A percentile compares a stretch with the other conserved stretches of the same genome.
phyloP scores from a whole-genome alignment of 1,140 invertebrate species.

The Tribolium castaneum region DNA sequence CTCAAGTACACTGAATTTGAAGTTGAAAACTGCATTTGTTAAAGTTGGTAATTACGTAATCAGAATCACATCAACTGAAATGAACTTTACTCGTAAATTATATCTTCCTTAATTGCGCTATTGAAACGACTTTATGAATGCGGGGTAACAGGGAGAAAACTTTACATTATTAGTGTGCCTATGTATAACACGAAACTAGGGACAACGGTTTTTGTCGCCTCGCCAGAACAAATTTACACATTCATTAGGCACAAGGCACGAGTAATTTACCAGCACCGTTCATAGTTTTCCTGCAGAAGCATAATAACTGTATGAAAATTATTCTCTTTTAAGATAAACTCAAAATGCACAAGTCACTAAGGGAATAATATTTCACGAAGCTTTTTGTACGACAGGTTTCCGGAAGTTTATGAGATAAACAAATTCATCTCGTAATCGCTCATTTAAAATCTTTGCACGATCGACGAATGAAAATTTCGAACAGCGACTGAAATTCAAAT shows the following conservation, averaged over 20 bases:
- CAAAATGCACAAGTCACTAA: background rate
- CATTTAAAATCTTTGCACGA: conserved; percentile 14
- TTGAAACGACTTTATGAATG: conserved; percentile 34
- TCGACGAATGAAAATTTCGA: conserved; percentile 4
- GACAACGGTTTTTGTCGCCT: conserved; percentile 32
- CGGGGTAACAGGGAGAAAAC: conserved; percentile 31
- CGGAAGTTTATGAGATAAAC: background rate
- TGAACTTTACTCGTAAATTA: conserved; percentile 36
- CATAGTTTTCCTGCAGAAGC: background rate
- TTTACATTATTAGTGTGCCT: conserved; percentile 32
- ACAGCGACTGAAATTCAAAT: conserved; percentile 22
- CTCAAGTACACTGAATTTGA: conserved; percentile 23
- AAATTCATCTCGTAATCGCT: conserved; percentile 7
- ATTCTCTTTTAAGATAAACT: background rate
- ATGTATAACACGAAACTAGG: conserved; percentile 28
- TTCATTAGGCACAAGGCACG: conserved; percentile 19
- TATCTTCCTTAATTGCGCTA: conserved; percentile 34
- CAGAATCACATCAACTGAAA: conserved; percentile 34
- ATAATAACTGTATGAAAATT: conserved; percentile 4
- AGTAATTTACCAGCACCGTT: background rate
- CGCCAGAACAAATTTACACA: conserved; percentile 33
- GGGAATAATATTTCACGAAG: background rate
- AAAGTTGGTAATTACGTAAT: conserved; percentile 34
- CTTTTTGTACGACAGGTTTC: background rate
- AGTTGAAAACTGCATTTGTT: conserved; percentile 34